Evolutionary conservation across 2,113 vertebrate species (phyloP), one percentile per base, ranked within the genome.

Genomic region (Campylorhamphus procurvoides): DNA sequence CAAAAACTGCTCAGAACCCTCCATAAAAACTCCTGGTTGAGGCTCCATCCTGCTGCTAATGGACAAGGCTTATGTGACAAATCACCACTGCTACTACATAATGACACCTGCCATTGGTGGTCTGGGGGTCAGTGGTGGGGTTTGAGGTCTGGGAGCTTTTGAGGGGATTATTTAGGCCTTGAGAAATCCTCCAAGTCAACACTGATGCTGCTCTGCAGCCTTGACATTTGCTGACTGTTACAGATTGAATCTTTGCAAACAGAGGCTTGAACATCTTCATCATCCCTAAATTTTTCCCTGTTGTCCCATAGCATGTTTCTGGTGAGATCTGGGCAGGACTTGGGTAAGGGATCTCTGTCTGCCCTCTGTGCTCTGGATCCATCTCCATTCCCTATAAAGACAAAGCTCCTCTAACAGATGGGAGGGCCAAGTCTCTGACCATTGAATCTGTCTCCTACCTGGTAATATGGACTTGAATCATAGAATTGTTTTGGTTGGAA

Each of bases 211-310:
- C 44, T 50, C 28, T 62, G 37, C 62, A 89, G 63, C 31, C n/a
- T 86, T 90, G 86, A 85, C 12, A 15, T 87, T 89, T 74, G 74
- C 53, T 52, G 49, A 33, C 52, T 76, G n/a, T 82, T 73, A 47
- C 0, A 0, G 13, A 18, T 81, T 67, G 40, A 66, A 83, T 77
- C 67, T 76, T 90, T 63, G 59, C 59, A 92, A 62, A 86, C 15
- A 88, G 58, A 69, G 9, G 4, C 12, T 74, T 62, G 47, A 79
- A 62, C 28, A 46, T 22, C 25, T 92, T 76, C 46, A 73, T 53
- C 66, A 93, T 75, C 63, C 37, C 59, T 63, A 74, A 94, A 73
- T 39, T 44, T 93, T 31, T 79, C 31, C 49, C n/a, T 52, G 5
- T 55, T 67, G 42, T 87, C 24, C 82, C 39, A 29, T 8, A 59